phyloP scores from a whole-genome alignment of 64 coral and sea anemone species.

The Porites australiensis region DNA sequence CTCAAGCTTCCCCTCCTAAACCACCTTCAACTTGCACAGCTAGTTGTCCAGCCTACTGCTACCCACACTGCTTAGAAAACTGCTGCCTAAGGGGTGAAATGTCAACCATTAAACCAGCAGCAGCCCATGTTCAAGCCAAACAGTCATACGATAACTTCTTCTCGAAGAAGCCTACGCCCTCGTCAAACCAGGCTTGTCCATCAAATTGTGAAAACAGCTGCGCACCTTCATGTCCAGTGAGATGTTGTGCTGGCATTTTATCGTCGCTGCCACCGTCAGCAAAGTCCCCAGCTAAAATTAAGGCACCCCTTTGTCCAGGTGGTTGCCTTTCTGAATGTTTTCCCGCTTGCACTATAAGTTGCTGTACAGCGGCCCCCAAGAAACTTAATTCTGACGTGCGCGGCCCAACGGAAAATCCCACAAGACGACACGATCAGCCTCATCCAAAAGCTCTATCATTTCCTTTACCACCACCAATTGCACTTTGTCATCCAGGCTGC shows the following conservation, averaged over 20 bases:
- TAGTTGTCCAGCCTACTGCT: slow-evolving; percentile 28
- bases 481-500: slow-evolving; percentile 41
- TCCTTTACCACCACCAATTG: not conserved
- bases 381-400: not conserved
- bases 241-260: slow-evolving; percentile 29
- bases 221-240: slow-evolving; percentile 8
- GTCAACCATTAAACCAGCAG: not conserved
- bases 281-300: not conserved
- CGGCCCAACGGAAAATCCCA: not conserved
- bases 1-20: not conserved
- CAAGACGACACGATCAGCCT: slow-evolving; percentile 31
- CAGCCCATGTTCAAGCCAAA: not conserved
- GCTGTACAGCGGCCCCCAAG: slow-evolving; percentile 31
- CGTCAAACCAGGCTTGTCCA: slow-evolving; percentile 10
- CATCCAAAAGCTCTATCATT: not conserved
- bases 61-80: slow-evolving; percentile 16
- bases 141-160: slow-evolving; percentile 32
- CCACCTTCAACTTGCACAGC: not conserved
- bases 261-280: not conserved
- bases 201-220: slow-evolving; percentile 40
- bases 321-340: slow-evolving; percentile 67
- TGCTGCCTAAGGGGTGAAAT: slow-evolving; percentile 29
- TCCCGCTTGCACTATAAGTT: slow-evolving; percentile 71
- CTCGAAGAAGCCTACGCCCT: not conserved
- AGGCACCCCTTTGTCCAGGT: slow-evolving; percentile 44